Conservation (phyloP, 1,140 invertebrate species). For the Scaptomyza graminum region DNA sequence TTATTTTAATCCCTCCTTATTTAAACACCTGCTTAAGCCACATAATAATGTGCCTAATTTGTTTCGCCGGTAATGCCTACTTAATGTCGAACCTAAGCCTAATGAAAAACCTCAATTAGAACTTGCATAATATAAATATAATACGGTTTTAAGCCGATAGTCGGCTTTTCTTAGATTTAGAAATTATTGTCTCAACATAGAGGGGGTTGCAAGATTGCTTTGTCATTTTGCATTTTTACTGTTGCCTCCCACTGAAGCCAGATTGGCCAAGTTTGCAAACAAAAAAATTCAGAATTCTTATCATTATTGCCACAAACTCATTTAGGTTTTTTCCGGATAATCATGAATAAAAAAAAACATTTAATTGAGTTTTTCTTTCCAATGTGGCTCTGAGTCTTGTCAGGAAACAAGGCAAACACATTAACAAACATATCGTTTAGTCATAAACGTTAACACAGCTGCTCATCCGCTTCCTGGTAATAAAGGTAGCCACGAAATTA, state of each 20-base stretch:
- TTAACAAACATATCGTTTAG: slow-evolving; percentile 13
- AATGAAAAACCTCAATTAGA: slow-evolving; percentile 36
- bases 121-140: not conserved
- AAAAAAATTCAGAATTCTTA: not conserved
- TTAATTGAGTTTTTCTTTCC: slow-evolving; percentile 29
- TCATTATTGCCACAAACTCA: not conserved
- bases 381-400: not conserved
- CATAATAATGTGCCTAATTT: not conserved
- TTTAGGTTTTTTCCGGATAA: slow-evolving; percentile 8
- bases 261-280: slow-evolving; percentile 6
- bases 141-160: no score
- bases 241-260: slow-evolving; percentile 14
- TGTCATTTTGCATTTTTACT: slow-evolving; percentile 42
- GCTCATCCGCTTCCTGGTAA: slow-evolving; percentile 5
- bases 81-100: slow-evolving; percentile 7
- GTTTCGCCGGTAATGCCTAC: not conserved
- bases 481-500: slow-evolving; percentile 42
- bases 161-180: slow-evolving; percentile 18
- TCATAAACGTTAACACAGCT: slow-evolving; percentile 26
- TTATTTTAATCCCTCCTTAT: not conserved
- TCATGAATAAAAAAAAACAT: slow-evolving; percentile 6
- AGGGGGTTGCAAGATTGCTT: slow-evolving; percentile 20
- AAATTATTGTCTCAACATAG: slow-evolving; percentile 35
- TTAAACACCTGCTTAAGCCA: not conserved
- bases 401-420: slow-evolving; percentile 11